Evolutionary conservation across 1,140 invertebrate genomes (phyloP).

Genomic region (Hycleus phaleratus): DNA sequence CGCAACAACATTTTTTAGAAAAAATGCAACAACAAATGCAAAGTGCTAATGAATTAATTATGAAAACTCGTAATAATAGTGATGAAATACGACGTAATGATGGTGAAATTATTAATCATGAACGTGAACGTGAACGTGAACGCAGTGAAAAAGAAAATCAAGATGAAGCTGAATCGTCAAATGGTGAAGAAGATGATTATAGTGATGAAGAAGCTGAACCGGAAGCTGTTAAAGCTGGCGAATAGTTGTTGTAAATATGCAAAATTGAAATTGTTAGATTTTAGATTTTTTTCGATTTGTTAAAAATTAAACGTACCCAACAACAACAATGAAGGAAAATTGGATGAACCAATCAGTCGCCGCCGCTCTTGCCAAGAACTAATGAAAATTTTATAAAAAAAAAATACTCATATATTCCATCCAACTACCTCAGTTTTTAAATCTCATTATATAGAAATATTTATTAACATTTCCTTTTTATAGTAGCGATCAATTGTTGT

Average conservation of each 20-base stretch:
- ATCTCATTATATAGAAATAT: slow-evolving; percentile 20
- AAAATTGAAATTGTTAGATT: slow-evolving; percentile 1
- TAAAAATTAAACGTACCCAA: neutral
- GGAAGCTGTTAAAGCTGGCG: slow-evolving; percentile 36
- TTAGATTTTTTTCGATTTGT: slow-evolving; percentile 1
- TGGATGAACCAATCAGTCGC: slow-evolving; percentile 16
- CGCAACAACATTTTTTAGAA: slow-evolving; percentile 51
- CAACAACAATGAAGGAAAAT: too few species aligned
- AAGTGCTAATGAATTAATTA: slow-evolving; percentile 35
- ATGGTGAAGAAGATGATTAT: slow-evolving; percentile 38
- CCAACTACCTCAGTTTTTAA: slow-evolving; percentile 40
- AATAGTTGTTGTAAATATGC: slow-evolving; percentile 23
- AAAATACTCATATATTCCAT: slow-evolving; percentile 38
- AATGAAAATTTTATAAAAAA: slow-evolving; percentile 3
- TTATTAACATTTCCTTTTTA: slow-evolving; percentile 19
- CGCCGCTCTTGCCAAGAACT: slow-evolving; percentile 17
- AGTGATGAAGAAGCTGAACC: slow-evolving; percentile 39
- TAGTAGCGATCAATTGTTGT: neutral
- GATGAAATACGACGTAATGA: slow-evolving; percentile 36
- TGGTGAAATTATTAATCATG: slow-evolving; percentile 31
- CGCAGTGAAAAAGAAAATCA: slow-evolving; percentile 1
- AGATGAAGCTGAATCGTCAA: slow-evolving; percentile 36
- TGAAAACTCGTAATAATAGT: slow-evolving; percentile 27
- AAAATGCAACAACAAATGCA: slow-evolving; percentile 51
- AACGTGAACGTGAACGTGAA: slow-evolving; percentile 25